Base-by-base conservation (phyloP, 2,113 vertebrate genomes). In the Panthera uncia region DNA sequence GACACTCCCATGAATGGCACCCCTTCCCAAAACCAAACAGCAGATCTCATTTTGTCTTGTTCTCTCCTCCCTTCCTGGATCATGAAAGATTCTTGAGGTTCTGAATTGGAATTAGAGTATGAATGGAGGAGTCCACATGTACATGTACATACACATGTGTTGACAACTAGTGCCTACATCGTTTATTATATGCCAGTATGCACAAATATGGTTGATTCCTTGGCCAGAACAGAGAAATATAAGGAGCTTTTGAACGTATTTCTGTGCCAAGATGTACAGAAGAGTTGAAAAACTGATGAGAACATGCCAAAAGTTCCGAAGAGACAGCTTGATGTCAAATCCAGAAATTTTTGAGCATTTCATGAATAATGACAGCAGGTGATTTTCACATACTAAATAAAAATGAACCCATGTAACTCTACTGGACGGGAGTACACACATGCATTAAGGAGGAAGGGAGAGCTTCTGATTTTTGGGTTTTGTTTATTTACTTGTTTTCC, bases 401-500 rank as follows among this genome's bases (percentile, higher is more conserved):
- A 92, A 94, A 68, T n/a, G 6, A 96, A 65, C 9, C 10, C n/a
- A 61, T 0, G 0, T 4, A 23, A 41, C n/a, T 29, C 11, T 4
- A 16, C 19, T 19, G 36, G 73, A 29, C 31, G 2, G 74, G 41
- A 74, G 23, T 74, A 87, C 7, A 9, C 5, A 25, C n/a, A 33
- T 74, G 41, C 41, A 36, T 27, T 7, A n/a, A 65, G 23, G 21
- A 81, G 15, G n/a, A 23, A 57, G 38, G 14, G 12, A 84, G 25
- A 3, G 25, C 27, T 57, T 91, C 33, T 55, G 36, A 3, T 33
- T 45, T 36, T 14, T 4, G 10, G 7, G 73, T 19, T 52, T 27
- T 55, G 19, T 52, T 33, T 69, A 4, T 73, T 55, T 23, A 38
- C 83, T 79, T 86, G 45, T n/a, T 94, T 97, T 65, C 11, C 45